Evolutionary conservation across 2,888 invertebrate species (phyloP).

Genomic region (Megamerina dolium): DNA sequence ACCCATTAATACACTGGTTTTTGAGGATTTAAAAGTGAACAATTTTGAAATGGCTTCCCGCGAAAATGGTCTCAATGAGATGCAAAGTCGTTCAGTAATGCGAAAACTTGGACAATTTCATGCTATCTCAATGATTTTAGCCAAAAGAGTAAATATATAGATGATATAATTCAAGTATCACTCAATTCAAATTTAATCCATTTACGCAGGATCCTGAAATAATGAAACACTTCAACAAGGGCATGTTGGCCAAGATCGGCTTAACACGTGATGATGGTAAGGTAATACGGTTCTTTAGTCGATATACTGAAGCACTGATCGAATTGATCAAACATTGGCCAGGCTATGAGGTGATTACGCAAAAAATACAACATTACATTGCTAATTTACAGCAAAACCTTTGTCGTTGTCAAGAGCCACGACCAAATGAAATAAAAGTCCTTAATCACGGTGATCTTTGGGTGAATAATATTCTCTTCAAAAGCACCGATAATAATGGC

Average conservation of each 20-base stretch:
- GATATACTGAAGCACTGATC: conserved; percentile 28
- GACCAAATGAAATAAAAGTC: conserved; percentile 32
- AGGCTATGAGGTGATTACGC: conserved; percentile 47
- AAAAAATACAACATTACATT: conserved; percentile 47
- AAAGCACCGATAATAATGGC: conserved; percentile 31
- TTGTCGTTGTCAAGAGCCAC: conserved; percentile 9
- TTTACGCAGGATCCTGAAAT: conserved; percentile 16
- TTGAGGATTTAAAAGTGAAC: too few species aligned
- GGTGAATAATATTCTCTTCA: conserved; percentile 50
- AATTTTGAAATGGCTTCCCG: too few species aligned
- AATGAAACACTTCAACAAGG: conserved; percentile 25
- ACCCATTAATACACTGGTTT: conserved; percentile 35
- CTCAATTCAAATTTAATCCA: background rate
- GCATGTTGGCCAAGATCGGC: conserved; percentile 29
- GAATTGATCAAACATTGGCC: conserved; percentile 45
- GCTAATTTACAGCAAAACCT: conserved; percentile 20
- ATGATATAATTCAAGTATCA: background rate
- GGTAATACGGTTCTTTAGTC: conserved; percentile 27
- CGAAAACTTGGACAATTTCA: conserved; percentile 54
- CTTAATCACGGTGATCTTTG: conserved; percentile 51
- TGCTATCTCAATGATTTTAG: conserved; percentile 52
- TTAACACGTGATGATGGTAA: conserved; percentile 26
- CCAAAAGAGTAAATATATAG: conserved; percentile 51
- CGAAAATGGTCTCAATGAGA: conserved; percentile 52
- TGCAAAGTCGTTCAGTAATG: conserved; percentile 51